phyloP scores from a whole-genome alignment of 2,888 invertebrate species.

The Drosophila koepferae region DNA sequence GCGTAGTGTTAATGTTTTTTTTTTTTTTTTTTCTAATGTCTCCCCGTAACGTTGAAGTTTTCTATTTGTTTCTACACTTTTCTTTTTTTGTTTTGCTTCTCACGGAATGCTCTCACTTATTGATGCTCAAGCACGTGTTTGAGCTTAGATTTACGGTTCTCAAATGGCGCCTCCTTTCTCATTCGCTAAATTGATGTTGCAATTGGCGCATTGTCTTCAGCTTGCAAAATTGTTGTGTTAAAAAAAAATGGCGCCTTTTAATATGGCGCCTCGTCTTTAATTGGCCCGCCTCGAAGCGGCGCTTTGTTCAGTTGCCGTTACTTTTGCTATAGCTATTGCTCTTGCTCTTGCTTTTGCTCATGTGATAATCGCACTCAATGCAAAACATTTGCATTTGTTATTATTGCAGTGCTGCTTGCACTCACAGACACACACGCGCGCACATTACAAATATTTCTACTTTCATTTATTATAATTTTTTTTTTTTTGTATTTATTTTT shows the following conservation, averaged over 20 bases:
- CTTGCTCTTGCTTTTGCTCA: background rate
- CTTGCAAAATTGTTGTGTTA: background rate
- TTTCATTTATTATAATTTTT: background rate
- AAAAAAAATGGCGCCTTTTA: slow-evolving; percentile 1
- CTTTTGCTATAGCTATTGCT: background rate
- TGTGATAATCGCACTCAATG: slow-evolving; percentile 4
- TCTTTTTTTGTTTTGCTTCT: background rate
- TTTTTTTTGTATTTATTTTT: background rate
- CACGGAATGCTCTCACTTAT: background rate
- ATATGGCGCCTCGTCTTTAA: slow-evolving; percentile 6
- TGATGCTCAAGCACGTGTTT: background rate
- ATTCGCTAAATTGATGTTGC: background rate
- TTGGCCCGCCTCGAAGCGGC: slow-evolving; percentile 1
- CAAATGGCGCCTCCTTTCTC: background rate
- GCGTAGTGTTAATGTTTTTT: background rate
- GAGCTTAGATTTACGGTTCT: background rate
- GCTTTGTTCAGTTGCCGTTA: background rate
- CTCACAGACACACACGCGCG: slow-evolving; percentile 8
- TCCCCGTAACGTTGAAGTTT: background rate
- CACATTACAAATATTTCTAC: background rate
- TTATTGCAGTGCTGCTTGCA: slow-evolving; percentile 20
- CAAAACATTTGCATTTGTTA: slow-evolving; percentile 19
- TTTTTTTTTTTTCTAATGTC: background rate
- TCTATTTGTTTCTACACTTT: background rate
- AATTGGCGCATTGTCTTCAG: background rate